phyloP scores from a whole-genome alignment of 2,113 vertebrate species.

The Poecilia latipinna region DNA sequence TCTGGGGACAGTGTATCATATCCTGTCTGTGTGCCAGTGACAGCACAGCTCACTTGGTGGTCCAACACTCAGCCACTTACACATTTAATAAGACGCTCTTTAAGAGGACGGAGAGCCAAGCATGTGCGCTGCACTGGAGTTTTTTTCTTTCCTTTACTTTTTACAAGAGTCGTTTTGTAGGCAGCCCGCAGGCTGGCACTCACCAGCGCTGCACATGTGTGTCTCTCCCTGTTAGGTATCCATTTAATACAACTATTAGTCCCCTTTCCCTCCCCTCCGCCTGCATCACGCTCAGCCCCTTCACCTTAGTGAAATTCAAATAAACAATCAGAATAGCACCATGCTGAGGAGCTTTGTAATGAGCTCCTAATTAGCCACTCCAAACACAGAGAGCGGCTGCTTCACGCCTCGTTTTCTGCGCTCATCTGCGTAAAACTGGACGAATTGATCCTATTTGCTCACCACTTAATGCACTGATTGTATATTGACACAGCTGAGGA shows the following conservation, averaged over 20 bases:
- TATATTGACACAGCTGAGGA: slow-evolving; percentile 71
- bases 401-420: slow-evolving; percentile 80
- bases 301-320: slow-evolving; percentile 74
- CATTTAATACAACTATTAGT: slow-evolving; percentile 75
- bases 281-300: slow-evolving; percentile 38
- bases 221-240: slow-evolving; percentile 52
- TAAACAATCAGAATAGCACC: slow-evolving; percentile 76
- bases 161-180: slow-evolving; percentile 74
- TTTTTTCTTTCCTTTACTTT: slow-evolving; percentile 35
- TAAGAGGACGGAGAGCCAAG: slow-evolving; percentile 68
- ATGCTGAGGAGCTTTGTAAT: slow-evolving; percentile 77
- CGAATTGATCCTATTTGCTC: slow-evolving; percentile 80
- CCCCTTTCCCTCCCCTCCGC: slow-evolving; percentile 42
- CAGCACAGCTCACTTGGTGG: slow-evolving; percentile 74
- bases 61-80: slow-evolving; percentile 75
- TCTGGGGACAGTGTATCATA: slow-evolving; percentile 67
- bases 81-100: slow-evolving; percentile 76
- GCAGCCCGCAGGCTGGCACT: slow-evolving; percentile 70
- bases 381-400: slow-evolving; percentile 73
- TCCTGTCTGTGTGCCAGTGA: slow-evolving; percentile 72
- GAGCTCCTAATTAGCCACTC: slow-evolving; percentile 78
- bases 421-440: slow-evolving; percentile 78
- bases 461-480: slow-evolving; percentile 77
- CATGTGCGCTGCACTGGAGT: slow-evolving; percentile 48
- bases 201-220: slow-evolving; percentile 40